Evolutionary conservation across 2,797 vertebrate species (phyloP).

Genomic region (Cephalopachus bancanus): DNA sequence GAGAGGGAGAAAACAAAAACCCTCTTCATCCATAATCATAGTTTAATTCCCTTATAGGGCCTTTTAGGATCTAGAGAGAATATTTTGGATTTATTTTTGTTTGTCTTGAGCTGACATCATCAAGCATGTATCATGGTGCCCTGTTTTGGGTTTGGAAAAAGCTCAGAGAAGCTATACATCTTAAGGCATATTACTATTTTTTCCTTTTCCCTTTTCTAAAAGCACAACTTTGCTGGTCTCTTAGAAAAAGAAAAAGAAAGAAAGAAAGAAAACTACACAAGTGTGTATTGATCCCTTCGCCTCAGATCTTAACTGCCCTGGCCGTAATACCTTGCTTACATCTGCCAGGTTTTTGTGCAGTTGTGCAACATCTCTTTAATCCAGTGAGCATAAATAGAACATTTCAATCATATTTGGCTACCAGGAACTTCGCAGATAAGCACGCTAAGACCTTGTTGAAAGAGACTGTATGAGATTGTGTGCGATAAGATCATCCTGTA

Average conservation of each 20-base stretch:
- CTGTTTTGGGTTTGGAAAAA: slow-evolving; percentile 71
- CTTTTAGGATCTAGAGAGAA: slow-evolving; percentile 57
- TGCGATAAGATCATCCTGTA: slow-evolving; percentile 86
- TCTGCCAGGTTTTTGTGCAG: slow-evolving; percentile 88
- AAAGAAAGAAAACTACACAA: slow-evolving; percentile 75
- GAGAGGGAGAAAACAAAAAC: background rate
- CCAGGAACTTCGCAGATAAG: slow-evolving; percentile 89
- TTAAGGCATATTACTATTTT: slow-evolving; percentile 67
- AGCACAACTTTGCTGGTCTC: slow-evolving; percentile 83
- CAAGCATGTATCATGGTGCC: slow-evolving; percentile 65
- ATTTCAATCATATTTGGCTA: slow-evolving; percentile 92
- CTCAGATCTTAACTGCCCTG: slow-evolving; percentile 88
- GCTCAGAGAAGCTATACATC: slow-evolving; percentile 72
- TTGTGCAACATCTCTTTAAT: slow-evolving; percentile 90
- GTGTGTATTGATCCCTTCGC: slow-evolving; percentile 87
- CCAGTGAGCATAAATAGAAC: slow-evolving; percentile 91
- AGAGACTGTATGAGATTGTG: slow-evolving; percentile 88
- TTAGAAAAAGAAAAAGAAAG: background rate
- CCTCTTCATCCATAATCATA: background rate
- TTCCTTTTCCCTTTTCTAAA: slow-evolving; percentile 69
- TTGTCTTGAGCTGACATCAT: slow-evolving; percentile 65
- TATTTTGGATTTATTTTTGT: slow-evolving; percentile 57
- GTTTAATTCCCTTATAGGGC: slow-evolving; percentile 69
- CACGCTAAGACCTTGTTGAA: slow-evolving; percentile 90
- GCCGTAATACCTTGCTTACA: slow-evolving; percentile 91